Conservation (phyloP, 2,113 vertebrate genomes). For the Ammospiza nelsoni region DNA sequence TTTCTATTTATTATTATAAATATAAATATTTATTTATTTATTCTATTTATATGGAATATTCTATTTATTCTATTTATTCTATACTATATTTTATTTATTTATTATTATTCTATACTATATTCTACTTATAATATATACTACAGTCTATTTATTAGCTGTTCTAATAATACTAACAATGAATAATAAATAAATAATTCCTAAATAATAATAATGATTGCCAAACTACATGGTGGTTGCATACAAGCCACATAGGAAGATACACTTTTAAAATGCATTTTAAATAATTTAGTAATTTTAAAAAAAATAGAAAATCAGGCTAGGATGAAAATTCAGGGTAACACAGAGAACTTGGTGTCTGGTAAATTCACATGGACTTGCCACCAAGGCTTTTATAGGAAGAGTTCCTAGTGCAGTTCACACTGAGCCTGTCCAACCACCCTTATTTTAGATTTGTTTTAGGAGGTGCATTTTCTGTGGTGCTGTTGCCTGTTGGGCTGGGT, state of each 20-base stretch:
- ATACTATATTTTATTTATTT: no score
- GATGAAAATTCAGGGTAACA: not conserved
- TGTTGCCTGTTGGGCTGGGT: not conserved
- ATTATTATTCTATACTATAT: no score
- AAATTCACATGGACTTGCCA: not conserved
- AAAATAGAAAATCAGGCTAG: not conserved
- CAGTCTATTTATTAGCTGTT: no score
- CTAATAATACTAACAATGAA: no score
- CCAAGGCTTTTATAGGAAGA: not conserved
- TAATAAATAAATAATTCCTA: no score
- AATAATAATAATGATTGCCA: not conserved
- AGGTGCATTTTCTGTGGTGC: not conserved
- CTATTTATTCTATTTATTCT: no score
- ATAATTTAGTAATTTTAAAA: not conserved
- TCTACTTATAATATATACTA: no score
- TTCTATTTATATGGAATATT: no score
- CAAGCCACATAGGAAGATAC: not conserved
- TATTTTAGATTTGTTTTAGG: not conserved
- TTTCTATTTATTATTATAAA: no score
- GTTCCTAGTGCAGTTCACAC: accelerated
- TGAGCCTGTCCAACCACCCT: not conserved
- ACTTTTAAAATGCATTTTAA: not conserved
- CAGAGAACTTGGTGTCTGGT: not conserved
- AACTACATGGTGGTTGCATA: accelerated
- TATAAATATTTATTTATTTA: no score